These are phyloP conservation scores for Dioctria rufipes DNA, from an alignment of 2,888 invertebrate genomes.

Conservation along the genomic window DNA sequence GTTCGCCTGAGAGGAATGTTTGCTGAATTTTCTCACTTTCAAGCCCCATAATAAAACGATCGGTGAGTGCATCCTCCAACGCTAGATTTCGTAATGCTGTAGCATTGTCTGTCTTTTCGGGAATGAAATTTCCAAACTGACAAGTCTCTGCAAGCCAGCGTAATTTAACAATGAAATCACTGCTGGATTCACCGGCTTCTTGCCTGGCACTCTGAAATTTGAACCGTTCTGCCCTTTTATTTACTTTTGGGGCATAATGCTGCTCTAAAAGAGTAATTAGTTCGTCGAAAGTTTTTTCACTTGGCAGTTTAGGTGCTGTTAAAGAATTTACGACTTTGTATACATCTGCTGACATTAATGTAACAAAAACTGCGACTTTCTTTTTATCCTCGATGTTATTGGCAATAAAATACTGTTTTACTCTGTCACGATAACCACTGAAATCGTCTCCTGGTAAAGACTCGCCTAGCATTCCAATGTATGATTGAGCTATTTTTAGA, in stretches of 20 bases:
- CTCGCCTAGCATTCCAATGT: no score
- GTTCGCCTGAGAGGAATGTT: no score
- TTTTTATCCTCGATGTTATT: constrained; percentile 15
- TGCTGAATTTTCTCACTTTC: no score
- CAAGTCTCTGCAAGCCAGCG: constrained; percentile 23
- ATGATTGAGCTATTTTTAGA: no score
- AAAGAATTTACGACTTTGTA: constrained; percentile 51
- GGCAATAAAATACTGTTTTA: neutral
- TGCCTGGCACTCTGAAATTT: constrained; percentile 52
- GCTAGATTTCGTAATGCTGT: no score
- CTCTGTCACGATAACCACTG: no score
- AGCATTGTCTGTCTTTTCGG: no score
- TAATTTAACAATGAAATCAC: no score
- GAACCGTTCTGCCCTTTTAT: constrained; percentile 52
- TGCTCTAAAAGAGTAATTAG: constrained; percentile 32
- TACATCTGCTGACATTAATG: constrained; percentile 51
- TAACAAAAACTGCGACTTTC: constrained; percentile 45
- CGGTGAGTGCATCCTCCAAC: no score
- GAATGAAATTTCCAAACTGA: no score
- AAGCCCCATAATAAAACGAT: no score
- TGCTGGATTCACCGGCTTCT: neutral
- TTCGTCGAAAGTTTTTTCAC: constrained; percentile 30
- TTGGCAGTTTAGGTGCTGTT: constrained; percentile 2
- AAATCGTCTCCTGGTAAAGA: no score
- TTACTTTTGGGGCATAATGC: constrained; percentile 53